Evolutionary conservation across 2,888 invertebrate genomes (phyloP), one percentile per base, ranked within the genome.

Genomic region (Chrysodeixis includens): DNA sequence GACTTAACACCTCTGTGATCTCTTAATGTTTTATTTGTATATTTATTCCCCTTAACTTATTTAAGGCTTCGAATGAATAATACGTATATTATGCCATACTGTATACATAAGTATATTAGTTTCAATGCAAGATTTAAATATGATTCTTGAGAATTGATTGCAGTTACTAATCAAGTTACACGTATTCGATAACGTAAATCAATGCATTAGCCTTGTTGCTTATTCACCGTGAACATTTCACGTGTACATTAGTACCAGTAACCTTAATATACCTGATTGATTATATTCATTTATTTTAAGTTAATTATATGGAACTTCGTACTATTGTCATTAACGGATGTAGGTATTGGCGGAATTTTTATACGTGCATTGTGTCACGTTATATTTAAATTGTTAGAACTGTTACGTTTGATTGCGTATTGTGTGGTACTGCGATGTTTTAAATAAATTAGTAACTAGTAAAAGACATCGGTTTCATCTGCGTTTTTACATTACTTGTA

Each of bases 201-300:
- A 32, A 35, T 18, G 20, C 58, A 40, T 44, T 62, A 16, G 35
- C 56, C 58, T 56, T 16, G 60, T 71, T 69, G 46, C 51, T 56
- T 51, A 54, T 7, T 40, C 61, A 59, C 60, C 66, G 70, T 74
- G 73, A 60, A 67, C 64, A 22, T 49, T 64, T 76, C 76, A 74
- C 76, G 76, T 74, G 66, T 35, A 76, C 51, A 69, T 65, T 35
- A 73, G 16, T 59, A 32, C 22, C 59, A 73, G 53, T 73, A 61
- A 71, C 68, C 75, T 64, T 58, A 71, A 60, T 65, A 49, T 35
- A 20, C 30, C 55, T 60, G 10, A 68, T 70, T 60, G 10, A 68
- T 70, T 62, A 62, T 51, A 66, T 73, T 66, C 51, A 75, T 74
- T 70, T 74, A 70, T 67, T 76, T 74, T 55, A 67, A 70, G 60